Conservation (phyloP, 2,888 invertebrate genomes). For the Poecilus cupreus region DNA sequence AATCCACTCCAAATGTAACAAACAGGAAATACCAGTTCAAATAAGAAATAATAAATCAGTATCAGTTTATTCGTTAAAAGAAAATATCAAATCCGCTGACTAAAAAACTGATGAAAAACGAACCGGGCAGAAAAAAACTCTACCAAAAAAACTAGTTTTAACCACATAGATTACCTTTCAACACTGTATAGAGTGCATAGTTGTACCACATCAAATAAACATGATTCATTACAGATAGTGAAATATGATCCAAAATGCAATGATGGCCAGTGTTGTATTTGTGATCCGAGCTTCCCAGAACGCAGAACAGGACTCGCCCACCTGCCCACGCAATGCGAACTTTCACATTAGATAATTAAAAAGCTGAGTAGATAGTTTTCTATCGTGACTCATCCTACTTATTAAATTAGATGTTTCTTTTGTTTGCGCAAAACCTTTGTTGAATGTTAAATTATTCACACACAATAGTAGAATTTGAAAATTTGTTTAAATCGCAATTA, state of each 20-base stretch:
- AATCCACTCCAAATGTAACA: background rate
- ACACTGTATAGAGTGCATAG: background rate
- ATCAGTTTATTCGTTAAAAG: conserved; percentile 11
- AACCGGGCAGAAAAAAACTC: background rate
- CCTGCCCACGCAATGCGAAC: background rate
- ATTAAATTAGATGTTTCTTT: conserved; percentile 14
- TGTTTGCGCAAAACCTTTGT: background rate
- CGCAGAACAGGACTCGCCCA: conserved; percentile 34
- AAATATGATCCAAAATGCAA: conserved; percentile 23
- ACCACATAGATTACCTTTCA: conserved; percentile 31
- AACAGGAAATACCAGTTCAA: background rate
- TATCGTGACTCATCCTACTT: background rate
- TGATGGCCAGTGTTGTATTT: conserved; percentile 6
- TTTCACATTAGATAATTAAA: conserved; percentile 40
- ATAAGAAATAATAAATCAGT: too few relatives aligned
- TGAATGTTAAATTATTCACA: background rate
- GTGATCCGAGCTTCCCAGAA: conserved; percentile 15
- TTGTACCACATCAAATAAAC: conserved; percentile 36
- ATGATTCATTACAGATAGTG: conserved; percentile 28
- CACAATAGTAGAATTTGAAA: background rate
- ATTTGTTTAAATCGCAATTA: background rate
- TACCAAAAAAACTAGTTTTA: conserved; percentile 25
- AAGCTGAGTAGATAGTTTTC: background rate
- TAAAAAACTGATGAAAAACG: conserved; percentile 24
- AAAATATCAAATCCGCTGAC: conserved; percentile 2